A percentile compares a stretch with the other conserved stretches of the same genome.
Evolutionary conservation across 2,888 invertebrate species (phyloP).

Genomic region (Hermaeophaga mercurialis): DNA sequence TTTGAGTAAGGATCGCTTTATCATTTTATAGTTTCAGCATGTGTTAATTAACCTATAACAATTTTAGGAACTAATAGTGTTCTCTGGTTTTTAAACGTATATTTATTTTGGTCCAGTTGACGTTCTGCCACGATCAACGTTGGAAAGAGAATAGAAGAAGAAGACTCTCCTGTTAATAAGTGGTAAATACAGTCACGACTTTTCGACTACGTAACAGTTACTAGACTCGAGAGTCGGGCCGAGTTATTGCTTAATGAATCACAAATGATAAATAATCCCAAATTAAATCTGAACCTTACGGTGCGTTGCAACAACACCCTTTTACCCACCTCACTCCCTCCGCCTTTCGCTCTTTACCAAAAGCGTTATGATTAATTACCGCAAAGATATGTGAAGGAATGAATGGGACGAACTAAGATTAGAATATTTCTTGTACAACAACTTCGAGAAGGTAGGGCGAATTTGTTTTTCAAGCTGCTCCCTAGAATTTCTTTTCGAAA

Average conservation of each 20-base stretch:
- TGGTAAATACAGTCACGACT: slow-evolving; percentile 28
- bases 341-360: slow-evolving; percentile 13
- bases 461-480: slow-evolving; percentile 4
- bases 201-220: slow-evolving; percentile 25
- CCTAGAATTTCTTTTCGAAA: no score
- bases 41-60: no score
- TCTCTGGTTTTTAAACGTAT: no score
- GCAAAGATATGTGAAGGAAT: slow-evolving; percentile 16
- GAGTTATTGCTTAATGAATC: slow-evolving; percentile 26
- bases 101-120: slow-evolving; percentile 4
- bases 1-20: no score
- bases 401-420: slow-evolving; percentile 19
- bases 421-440: slow-evolving; percentile 10
- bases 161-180: slow-evolving; percentile 17
- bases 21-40: no score
- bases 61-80: no score
- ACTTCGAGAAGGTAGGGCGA: neutral
- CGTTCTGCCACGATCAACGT: neutral
- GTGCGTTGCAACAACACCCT: slow-evolving; percentile 11
- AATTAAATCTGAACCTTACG: slow-evolving; percentile 24
- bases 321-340: neutral
- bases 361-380: slow-evolving; percentile 24
- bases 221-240: slow-evolving; percentile 17
- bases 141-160: slow-evolving; percentile 20
- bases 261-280: slow-evolving; percentile 27